Base-by-base conservation (phyloP, 2,888 invertebrate genomes). In the Gastracanthus pulcherrimus region DNA sequence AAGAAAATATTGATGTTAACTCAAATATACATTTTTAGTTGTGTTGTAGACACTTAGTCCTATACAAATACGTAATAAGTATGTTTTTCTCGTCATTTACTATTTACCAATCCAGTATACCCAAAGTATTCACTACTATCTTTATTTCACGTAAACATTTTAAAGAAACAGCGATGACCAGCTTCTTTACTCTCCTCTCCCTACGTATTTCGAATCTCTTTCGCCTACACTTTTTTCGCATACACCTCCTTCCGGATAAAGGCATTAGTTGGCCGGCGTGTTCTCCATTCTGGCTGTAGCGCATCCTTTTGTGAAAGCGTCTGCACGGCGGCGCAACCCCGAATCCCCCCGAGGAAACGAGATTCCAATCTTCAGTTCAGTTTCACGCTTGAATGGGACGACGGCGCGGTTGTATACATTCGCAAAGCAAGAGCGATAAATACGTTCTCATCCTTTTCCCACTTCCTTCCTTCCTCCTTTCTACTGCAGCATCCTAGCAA, bases 321-420 rank as follows among this genome's bases (percentile, higher is more conserved):
- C 62, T n/a, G 55, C 45, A n/a, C 45, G 67, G 66, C 62, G n/a
- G 55, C 45, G 19, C 45, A 62, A 23, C 62, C 36, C 36, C 6
- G 64, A 45, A 66, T 55, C 69, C 58, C 82, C 70, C 67, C n/a
- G 19, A 75, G 71, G 75, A 72, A 70, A 72, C 72, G 81, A 81
- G 81, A 81, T 81, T 79, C 72, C 76, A 81, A 83, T 82, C 81
- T 83, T 81, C 71, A 64, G 76, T 79, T 81, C 64, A 81, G 83
- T 83, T 82, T 83, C 79, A 80, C 69, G 83, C 76, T 70, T 58
- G 83, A 82, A 83, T 74, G 76, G 72, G 51, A 67, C 75, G 69
- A 74, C 62, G 62, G n/a, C 72, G 67, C 64, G 55, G 79, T 80
- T 74, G 81, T 81, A 69, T 81, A 72, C 45, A 76, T 45, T 72